These are phyloP conservation scores for Metacarcinus magister DNA, from an alignment of 2,888 invertebrate genomes.

Conservation along the genomic window DNA sequence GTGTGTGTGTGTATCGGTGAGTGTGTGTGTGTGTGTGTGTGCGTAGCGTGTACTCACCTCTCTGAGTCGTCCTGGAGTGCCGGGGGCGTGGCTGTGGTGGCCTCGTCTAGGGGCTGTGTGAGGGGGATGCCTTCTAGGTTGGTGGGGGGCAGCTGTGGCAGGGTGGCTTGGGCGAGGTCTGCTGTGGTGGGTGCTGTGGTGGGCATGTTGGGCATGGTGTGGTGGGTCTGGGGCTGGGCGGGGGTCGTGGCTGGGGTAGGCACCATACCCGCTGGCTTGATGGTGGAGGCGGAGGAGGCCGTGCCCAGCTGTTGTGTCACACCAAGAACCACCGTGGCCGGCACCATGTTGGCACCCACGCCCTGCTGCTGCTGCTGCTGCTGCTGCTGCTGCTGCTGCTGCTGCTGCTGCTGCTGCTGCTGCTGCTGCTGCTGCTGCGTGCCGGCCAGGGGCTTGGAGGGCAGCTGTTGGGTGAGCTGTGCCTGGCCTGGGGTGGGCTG, in stretches of 20 bases:
- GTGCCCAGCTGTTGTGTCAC: conserved; percentile 70
- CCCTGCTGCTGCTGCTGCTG: neutral
- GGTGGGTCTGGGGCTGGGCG: conserved; percentile 49
- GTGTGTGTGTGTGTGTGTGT: no score
- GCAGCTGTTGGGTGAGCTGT: conserved; percentile 67
- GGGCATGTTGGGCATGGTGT: conserved; percentile 63
- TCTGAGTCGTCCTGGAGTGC: conserved; percentile 77
- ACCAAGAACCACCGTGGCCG: conserved; percentile 55
- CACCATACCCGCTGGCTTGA: conserved; percentile 57
- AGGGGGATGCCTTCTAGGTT: conserved; percentile 76
- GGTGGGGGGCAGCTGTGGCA: conserved; percentile 67
- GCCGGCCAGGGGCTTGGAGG: conserved; percentile 58
- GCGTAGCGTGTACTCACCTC: conserved; percentile 68
- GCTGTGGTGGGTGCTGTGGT: conserved; percentile 68
- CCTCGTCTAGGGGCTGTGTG: conserved; percentile 69
- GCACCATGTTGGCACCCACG: conserved; percentile 51
- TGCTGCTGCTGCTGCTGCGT: conserved; percentile 59
- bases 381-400: neutral
- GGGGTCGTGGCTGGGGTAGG: conserved; percentile 73
- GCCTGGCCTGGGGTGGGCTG: conserved; percentile 46
- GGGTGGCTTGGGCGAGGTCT: conserved; percentile 59
- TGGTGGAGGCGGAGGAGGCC: conserved; percentile 58
- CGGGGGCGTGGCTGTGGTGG: conserved; percentile 73
- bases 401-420: conserved; percentile 20
- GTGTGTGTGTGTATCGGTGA: no score